Base-by-base conservation (phyloP, 2,888 invertebrate species). In the Stramonita haemastoma region DNA sequence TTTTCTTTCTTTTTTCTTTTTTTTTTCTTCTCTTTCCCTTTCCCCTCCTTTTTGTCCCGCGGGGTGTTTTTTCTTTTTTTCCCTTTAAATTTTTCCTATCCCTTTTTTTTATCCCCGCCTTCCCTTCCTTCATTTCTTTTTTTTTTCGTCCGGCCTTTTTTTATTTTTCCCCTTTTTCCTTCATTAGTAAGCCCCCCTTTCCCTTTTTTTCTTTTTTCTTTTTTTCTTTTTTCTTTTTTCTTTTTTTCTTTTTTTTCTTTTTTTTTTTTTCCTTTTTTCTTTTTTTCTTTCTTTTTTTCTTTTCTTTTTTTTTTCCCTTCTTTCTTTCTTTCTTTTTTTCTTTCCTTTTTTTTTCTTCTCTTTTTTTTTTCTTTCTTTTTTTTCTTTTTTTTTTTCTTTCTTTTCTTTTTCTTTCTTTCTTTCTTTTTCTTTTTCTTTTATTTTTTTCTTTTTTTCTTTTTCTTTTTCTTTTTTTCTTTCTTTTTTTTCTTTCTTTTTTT, bases 381-480 rank as follows among this genome's bases (percentile, higher is more conserved):
- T 60, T 17, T 60, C 17, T 17, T 60, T 60, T 17, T 60, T 60
- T 17, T 60, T 60, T 17, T 60, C 17, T 17, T 60, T 60, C 60
- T 70, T 19, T 17, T 60, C 17, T 17, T 60, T 60, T 17, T 60
- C 26, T 26, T 60, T 19, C 22, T 70, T 70, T 26, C 26, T 70
- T 26, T 17, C 26, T 22, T 70, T 79, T 19, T 32, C 32, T 8
- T 36, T 36, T 26, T 83, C 60, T 17, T 70, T 26, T 70, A 46
- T 26, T 83, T 36, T 26, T 83, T 46, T 26, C 15, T 83, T 26
- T 70, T 36, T 46, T 36, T 26, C 36, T 46, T 46, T 22, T 26
- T 26, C 83, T 46, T 70, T 29, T 84, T 86, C 57, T 60, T 86
- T 26, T 4, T 86, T n/a, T 86, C 29, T 56, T 15, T 85, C 56